Percentiles rank a stretch among this genome's conserved stretches.
phyloP scores from a whole-genome alignment of 2,113 vertebrate species.

The Grammomys surdaster region DNA sequence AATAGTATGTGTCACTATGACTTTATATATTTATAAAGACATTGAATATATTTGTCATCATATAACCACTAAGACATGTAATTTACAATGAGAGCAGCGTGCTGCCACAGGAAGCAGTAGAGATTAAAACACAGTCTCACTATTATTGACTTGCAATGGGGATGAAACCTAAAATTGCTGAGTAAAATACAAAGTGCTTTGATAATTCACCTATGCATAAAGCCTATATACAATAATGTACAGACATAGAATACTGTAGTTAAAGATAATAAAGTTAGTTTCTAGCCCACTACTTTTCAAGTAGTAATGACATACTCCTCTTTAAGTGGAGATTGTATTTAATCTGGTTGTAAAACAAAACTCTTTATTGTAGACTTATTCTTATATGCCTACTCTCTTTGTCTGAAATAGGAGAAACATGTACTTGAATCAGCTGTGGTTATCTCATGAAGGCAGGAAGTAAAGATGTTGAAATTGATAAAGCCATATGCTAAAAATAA shows the following conservation, averaged over 20 bases:
- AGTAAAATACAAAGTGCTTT: background rate
- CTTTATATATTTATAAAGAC: too few species aligned
- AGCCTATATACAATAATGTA: background rate
- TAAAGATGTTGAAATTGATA: background rate
- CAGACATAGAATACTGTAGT: background rate
- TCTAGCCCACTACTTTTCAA: background rate
- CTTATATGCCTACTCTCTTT: background rate
- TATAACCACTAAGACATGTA: background rate
- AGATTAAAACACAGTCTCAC: background rate
- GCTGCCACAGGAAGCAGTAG: background rate
- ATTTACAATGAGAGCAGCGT: background rate
- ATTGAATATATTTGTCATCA: accelerated
- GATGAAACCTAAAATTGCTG: background rate
- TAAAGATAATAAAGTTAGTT: background rate
- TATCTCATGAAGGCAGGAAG: background rate
- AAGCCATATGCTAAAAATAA: background rate
- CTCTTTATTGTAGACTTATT: background rate
- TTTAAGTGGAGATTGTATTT: background rate
- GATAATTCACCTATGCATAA: background rate
- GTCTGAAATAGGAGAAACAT: background rate
- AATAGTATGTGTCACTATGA: too few species aligned
- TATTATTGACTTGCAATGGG: background rate
- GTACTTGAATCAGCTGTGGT: background rate
- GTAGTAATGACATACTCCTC: too few species aligned
- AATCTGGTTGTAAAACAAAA: background rate